Evolutionary conservation across 2,888 invertebrate genomes (phyloP).

Genomic region (Chrysina gloriosa): DNA sequence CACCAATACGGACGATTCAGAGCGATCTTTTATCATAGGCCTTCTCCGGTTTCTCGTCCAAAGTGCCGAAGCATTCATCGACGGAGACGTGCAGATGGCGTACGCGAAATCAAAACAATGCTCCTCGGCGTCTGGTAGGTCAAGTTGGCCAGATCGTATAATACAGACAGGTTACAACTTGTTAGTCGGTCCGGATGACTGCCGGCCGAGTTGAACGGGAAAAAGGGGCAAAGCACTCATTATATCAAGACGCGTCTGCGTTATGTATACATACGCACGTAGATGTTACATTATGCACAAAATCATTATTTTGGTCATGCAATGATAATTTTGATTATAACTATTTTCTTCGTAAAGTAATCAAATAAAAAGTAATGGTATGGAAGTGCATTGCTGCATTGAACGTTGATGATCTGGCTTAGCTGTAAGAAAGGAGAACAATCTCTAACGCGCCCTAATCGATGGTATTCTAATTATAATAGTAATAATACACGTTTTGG

Average conservation of each 20-base stretch:
- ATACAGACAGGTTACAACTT: conserved; percentile 32
- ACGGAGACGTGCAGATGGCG: not conserved
- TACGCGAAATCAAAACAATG: conserved; percentile 26
- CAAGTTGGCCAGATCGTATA: conserved; percentile 15
- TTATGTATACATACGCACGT: conserved; percentile 4
- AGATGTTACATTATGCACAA: not conserved
- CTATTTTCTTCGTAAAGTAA: too few relatives aligned
- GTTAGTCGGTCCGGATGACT: conserved; percentile 11
- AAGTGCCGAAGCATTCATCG: not conserved
- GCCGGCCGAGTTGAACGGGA: conserved; percentile 9
- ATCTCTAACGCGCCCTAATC: too few relatives aligned
- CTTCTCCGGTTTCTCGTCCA: not conserved
- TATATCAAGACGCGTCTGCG: not conserved
- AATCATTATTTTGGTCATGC: too few relatives aligned
- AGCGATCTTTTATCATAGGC: not conserved
- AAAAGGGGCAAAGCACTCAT: conserved; percentile 34
- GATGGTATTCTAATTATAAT: too few relatives aligned
- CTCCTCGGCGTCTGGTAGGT: conserved; percentile 23
- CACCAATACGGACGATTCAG: conserved; percentile 5
- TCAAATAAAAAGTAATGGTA: too few relatives aligned
- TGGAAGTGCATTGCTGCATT: too few relatives aligned
- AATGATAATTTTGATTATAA: too few relatives aligned
- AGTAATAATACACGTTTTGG: too few relatives aligned
- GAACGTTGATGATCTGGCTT: too few relatives aligned
- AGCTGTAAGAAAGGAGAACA: too few relatives aligned